These are phyloP conservation scores for Anableps anableps DNA, from an alignment of 2,797 vertebrate species.

Conservation along the genomic window DNA sequence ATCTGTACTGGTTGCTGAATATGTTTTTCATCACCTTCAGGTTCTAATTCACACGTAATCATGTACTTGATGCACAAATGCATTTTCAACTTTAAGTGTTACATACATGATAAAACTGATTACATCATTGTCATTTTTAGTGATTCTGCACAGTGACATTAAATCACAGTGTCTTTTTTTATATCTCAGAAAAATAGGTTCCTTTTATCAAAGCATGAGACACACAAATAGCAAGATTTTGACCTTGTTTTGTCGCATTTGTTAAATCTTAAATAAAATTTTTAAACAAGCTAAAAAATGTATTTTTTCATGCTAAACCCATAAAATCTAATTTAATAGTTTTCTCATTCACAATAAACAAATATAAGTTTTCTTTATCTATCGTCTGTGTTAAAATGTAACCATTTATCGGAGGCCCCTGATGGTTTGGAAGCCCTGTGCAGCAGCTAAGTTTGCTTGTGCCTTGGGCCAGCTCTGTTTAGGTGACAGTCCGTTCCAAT, in stretches of 20 bases:
- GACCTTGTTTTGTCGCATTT: neutral
- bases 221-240: neutral
- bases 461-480: neutral
- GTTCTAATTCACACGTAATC: neutral
- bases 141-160: rapidly evolving
- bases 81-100: neutral
- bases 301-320: too few species aligned
- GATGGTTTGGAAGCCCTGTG: too few species aligned
- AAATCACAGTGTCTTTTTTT: neutral
- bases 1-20: neutral
- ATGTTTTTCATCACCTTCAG: neutral
- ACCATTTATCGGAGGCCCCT: too few species aligned
- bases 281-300: too few species aligned
- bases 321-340: too few species aligned
- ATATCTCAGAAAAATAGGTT: neutral
- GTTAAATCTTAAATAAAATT: too few species aligned
- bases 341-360: too few species aligned
- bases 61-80: neutral
- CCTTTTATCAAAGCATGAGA: neutral
- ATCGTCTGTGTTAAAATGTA: neutral
- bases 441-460: neutral
- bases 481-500: neutral
- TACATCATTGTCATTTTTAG: neutral
- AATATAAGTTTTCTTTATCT: too few species aligned
- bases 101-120: neutral